phyloP scores from a whole-genome alignment of 2,113 vertebrate species.

The Sceloporus undulatus region DNA sequence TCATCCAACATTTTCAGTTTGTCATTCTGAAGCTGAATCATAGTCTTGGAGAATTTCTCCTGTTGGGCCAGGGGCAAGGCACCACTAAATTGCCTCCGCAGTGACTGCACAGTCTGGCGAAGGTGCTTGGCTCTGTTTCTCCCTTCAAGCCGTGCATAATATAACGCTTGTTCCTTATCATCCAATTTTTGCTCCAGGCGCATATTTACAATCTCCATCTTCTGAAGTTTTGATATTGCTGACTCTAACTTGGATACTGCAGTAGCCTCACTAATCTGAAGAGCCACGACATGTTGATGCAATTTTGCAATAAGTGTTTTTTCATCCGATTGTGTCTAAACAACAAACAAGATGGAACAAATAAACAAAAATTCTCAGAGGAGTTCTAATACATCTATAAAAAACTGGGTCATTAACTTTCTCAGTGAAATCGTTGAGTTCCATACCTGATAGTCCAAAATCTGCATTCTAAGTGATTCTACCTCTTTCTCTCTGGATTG shows the following conservation, averaged over 20 bases:
- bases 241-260: conserved; percentile 81
- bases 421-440: neutral
- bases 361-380: neutral
- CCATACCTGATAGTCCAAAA: conserved; percentile 90
- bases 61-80: conserved; percentile 93
- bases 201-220: conserved; percentile 85
- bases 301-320: conserved; percentile 92
- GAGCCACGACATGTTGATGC: conserved; percentile 90
- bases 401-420: neutral
- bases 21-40: conserved; percentile 91
- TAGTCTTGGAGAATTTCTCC: conserved; percentile 91
- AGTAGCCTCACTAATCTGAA: conserved; percentile 88
- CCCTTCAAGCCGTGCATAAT: conserved; percentile 88
- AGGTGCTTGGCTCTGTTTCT: conserved; percentile 87
- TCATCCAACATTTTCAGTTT: conserved; percentile 85
- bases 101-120: conserved; percentile 89
- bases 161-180: conserved; percentile 85
- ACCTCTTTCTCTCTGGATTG: conserved; percentile 89
- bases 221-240: conserved; percentile 77
- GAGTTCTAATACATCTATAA: neutral
- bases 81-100: conserved; percentile 91
- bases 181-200: conserved; percentile 90
- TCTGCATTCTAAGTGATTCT: conserved; percentile 87
- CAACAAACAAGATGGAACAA: neutral
- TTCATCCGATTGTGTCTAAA: conserved; percentile 93